A percentile compares a stretch with the other conserved stretches of the same genome.
phyloP scores from a whole-genome alignment of 2,797 vertebrate genomes.

The Natrix natrix region DNA sequence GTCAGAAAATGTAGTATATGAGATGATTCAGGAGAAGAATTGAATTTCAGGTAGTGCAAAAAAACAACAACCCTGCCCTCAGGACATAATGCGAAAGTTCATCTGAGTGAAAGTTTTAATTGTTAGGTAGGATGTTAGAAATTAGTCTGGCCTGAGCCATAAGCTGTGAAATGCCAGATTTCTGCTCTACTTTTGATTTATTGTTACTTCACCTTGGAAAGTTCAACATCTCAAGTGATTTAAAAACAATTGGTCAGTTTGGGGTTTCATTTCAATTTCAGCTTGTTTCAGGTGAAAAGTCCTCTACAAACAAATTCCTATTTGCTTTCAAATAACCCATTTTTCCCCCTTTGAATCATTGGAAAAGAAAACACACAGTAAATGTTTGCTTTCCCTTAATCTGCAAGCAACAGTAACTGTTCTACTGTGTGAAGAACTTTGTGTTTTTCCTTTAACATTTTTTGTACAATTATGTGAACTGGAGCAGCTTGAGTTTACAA shows the following conservation, averaged over 20 bases:
- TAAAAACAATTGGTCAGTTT: not conserved
- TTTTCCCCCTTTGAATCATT: slow-evolving; percentile 5
- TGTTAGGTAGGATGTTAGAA: not conserved
- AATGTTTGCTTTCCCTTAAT: slow-evolving; percentile 8
- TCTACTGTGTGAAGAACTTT: slow-evolving; percentile 29
- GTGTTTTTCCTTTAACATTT: slow-evolving; percentile 14
- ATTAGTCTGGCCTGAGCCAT: slow-evolving; percentile 5
- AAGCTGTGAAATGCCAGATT: not conserved
- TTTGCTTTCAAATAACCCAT: not conserved
- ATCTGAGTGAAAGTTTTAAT: not conserved
- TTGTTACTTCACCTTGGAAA: not conserved
- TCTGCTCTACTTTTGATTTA: not conserved
- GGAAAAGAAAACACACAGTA: slow-evolving; percentile 19
- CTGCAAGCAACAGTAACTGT: slow-evolving; percentile 19
- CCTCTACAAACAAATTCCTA: not conserved
- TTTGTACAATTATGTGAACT: slow-evolving; percentile 21
- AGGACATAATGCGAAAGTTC: not conserved
- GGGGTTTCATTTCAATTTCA: not conserved
- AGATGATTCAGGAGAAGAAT: not conserved
- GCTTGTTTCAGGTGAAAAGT: not conserved
- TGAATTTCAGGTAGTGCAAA: not conserved
- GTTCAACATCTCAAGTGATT: not conserved
- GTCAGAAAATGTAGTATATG: not conserved
- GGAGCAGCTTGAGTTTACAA: slow-evolving; percentile 4
- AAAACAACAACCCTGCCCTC: not conserved